A percentile compares a stretch with the other conserved stretches of the same genome.
Evolutionary conservation across 2,888 invertebrate species (phyloP).

Genomic region (Ophioninae sp.): DNA sequence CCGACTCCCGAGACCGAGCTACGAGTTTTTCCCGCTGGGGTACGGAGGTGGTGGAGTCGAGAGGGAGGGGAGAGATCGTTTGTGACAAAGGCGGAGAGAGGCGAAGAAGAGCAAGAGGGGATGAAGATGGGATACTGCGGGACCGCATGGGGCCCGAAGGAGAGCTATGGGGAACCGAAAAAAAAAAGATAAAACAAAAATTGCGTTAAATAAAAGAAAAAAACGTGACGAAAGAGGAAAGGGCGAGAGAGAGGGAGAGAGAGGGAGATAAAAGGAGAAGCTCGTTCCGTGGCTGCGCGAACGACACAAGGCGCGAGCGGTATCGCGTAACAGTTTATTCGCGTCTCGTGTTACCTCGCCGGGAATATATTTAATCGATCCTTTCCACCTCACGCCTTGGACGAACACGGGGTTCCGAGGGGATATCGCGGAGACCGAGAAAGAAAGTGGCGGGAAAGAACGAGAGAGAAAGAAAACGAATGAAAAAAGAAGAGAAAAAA

Average conservation of each 20-base stretch:
- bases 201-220: neutral
- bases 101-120: conserved; percentile 17
- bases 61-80: neutral
- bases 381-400: conserved; percentile 62
- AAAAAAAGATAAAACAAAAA: conserved; percentile 23
- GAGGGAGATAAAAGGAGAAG: conserved; percentile 34
- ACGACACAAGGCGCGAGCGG: conserved; percentile 66
- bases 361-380: conserved; percentile 66
- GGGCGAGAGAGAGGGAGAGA: conserved; percentile 47
- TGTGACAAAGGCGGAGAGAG: neutral
- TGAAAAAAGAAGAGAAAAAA: neutral
- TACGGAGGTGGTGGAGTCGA: neutral
- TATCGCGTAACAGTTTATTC: conserved; percentile 78
- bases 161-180: conserved; percentile 5
- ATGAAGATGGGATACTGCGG: conserved; percentile 38
- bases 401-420: conserved; percentile 38
- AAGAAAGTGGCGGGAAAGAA: neutral
- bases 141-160: conserved; percentile 2
- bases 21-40: conserved; percentile 60
- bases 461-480: neutral
- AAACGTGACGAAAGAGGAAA: conserved; percentile 15
- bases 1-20: conserved; percentile 69
- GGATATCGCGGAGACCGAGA: conserved; percentile 29
- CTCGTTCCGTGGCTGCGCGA: conserved; percentile 53
- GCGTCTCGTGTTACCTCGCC: conserved; percentile 73